These are phyloP conservation scores for Orycteropus afer DNA, from an alignment of 2,113 vertebrate species.

Conservation along the genomic window DNA sequence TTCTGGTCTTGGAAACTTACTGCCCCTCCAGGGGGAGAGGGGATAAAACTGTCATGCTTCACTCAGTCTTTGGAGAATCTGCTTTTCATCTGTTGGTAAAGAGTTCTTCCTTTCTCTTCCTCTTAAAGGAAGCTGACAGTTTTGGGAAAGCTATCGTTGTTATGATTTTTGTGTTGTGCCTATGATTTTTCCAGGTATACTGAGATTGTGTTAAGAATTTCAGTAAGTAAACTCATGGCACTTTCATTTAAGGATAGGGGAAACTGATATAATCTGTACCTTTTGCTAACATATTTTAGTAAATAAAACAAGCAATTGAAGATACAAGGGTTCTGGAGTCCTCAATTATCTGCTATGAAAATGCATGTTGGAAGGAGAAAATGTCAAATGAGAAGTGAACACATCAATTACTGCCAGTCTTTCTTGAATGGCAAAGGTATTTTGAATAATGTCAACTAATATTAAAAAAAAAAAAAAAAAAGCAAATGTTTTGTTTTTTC, in stretches of 20 bases:
- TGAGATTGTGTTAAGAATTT: neutral
- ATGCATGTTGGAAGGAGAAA: neutral
- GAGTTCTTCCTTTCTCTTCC: neutral
- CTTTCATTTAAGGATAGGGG: neutral
- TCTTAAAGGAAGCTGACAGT: neutral
- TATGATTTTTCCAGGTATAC: neutral
- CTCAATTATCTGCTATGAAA: neutral
- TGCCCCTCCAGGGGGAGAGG: neutral
- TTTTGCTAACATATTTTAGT: neutral
- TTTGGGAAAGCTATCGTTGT: neutral
- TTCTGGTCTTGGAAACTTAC: neutral
- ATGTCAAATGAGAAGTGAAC: neutral
- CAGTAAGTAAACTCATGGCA: neutral
- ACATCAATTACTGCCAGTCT: neutral
- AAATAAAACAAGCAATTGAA: neutral
- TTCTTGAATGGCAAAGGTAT: neutral
- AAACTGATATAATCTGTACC: neutral
- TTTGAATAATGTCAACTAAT: conserved; percentile 9
- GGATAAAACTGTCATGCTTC: neutral
- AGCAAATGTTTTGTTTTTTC: neutral
- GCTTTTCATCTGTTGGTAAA: neutral
- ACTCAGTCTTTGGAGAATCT: neutral
- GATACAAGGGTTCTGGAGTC: neutral
- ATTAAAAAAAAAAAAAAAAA: no score
- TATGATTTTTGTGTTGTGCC: neutral